Evolutionary conservation across 2,888 invertebrate genomes (phyloP), one percentile per base, ranked within the genome.

Genomic region (Sceliomorpha sp.): DNA sequence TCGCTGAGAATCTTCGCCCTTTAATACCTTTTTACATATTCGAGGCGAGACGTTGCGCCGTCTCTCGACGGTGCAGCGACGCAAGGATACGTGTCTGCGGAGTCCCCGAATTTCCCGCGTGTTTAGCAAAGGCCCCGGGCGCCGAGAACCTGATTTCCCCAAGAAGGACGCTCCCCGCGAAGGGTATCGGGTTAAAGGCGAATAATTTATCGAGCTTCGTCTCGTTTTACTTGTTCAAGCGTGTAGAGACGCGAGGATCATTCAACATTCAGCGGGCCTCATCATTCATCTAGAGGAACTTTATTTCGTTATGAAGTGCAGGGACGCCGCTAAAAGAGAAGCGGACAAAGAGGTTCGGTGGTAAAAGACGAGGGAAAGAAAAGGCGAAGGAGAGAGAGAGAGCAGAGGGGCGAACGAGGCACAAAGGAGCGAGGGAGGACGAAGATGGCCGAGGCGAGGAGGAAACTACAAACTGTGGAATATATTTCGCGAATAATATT

Each of bases 131-230:
- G 42, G 50, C 45, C 51, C 45, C 47, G 40, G 47, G 59, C 48
- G 53, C 44, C 36, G 48, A 12, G 44, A 55, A 60, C 59, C 45
- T 37, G 64, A 64, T 70, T 66, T 66, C 42, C 42, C 48, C 58
- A 9, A 40, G 55, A 55, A 37, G 47, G 48, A 50, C 37, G 48
- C 45, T 51, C 56, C 47, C 51, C 47, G 60, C 60, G 47, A 47
- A 60, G 47, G 53, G 66, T 70, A 62, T 66, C 70, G 47, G 66
- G 56, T 66, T 66, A 58, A 56, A 55, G 51, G 53, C 66, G 66
- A 70, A 70, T 70, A 70, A 70, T 66, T 70, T 66, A 70, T 70
- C 47, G 62, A 58, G 56, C 56, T 55, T 58, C 66, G 70, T 70
- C 70, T 70, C 59, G 59, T 60, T 70, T 64, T 64, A 62, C 66